These are phyloP conservation scores for Sisyra terminalis DNA, from an alignment of 2,888 invertebrate genomes.

Conservation along the genomic window DNA sequence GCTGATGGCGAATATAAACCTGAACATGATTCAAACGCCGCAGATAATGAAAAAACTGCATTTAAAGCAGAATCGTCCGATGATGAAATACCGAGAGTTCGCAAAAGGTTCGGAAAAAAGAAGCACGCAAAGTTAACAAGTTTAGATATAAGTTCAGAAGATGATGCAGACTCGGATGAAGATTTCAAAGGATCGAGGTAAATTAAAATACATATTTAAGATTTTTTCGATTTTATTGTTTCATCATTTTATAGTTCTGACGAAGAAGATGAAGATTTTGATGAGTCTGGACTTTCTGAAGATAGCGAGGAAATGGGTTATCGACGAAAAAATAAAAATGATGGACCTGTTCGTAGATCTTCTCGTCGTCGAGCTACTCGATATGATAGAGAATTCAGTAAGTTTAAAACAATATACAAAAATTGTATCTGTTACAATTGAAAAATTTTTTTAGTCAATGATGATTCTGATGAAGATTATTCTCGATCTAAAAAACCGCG, in stretches of 20 bases:
- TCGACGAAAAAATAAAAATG: slow-evolving; percentile 27
- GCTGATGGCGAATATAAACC: slow-evolving; percentile 11
- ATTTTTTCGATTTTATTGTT: slow-evolving; percentile 2
- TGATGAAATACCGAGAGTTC: slow-evolving; percentile 19
- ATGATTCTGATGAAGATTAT: slow-evolving; percentile 35
- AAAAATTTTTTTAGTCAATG: slow-evolving; percentile 22
- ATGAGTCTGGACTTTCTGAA: slow-evolving; percentile 33
- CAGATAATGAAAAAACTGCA: slow-evolving; percentile 9
- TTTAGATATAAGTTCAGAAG: slow-evolving; percentile 60
- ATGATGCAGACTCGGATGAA: slow-evolving; percentile 71
- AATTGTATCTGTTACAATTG: too few species aligned
- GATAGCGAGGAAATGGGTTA: slow-evolving; percentile 34
- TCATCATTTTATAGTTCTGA: slow-evolving; percentile 21
- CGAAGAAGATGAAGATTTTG: slow-evolving; percentile 39
- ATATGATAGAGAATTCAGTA: slow-evolving; percentile 39
- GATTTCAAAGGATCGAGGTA: slow-evolving; percentile 78
- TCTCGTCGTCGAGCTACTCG: slow-evolving; percentile 31
- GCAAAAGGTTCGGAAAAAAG: slow-evolving; percentile 28
- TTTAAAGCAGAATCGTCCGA: slow-evolving; percentile 12
- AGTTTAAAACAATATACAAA: too few species aligned
- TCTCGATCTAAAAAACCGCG: slow-evolving; percentile 38
- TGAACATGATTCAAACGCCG: slow-evolving; percentile 12
- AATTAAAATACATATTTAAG: slow-evolving; percentile 13
- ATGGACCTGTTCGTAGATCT: slow-evolving; percentile 33
- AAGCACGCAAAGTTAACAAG: slow-evolving; percentile 64